These are phyloP conservation scores for Idaea straminata DNA, from an alignment of 2,888 invertebrate genomes.

Conservation along the genomic window DNA sequence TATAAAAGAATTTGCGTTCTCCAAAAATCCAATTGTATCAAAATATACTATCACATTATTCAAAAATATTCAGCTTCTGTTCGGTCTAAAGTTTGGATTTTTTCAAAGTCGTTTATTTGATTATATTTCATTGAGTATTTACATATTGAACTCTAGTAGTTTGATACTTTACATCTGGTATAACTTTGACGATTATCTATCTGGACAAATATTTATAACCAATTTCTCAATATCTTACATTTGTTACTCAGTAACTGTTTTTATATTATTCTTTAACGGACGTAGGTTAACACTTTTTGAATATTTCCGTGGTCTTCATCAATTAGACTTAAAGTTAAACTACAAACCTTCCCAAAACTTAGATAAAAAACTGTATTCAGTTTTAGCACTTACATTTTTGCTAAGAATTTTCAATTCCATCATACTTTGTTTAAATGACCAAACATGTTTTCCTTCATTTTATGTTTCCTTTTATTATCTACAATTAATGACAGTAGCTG, in stretches of 20 bases:
- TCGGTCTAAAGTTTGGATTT: neutral
- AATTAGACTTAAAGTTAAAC: neutral
- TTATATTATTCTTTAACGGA: neutral
- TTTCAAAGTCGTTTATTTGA: neutral
- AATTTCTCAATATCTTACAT: neutral
- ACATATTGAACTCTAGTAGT: neutral
- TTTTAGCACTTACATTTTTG: neutral
- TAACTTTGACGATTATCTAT: too few relatives aligned
- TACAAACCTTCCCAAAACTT: neutral
- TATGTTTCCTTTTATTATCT: neutral
- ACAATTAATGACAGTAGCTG: neutral
- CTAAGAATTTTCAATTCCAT: neutral
- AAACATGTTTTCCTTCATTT: neutral
- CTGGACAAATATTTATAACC: too few relatives aligned
- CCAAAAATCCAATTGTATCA: neutral
- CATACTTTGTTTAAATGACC: neutral
- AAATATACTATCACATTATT: neutral
- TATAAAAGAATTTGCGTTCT: neutral
- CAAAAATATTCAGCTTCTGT: neutral
- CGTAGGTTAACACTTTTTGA: neutral
- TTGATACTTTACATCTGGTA: neutral
- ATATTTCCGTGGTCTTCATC: neutral
- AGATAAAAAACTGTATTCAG: neutral
- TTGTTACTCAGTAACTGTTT: neutral
- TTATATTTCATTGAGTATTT: neutral